phyloP scores from a whole-genome alignment of 2,888 invertebrate species.

The Leptopilina syphax region DNA sequence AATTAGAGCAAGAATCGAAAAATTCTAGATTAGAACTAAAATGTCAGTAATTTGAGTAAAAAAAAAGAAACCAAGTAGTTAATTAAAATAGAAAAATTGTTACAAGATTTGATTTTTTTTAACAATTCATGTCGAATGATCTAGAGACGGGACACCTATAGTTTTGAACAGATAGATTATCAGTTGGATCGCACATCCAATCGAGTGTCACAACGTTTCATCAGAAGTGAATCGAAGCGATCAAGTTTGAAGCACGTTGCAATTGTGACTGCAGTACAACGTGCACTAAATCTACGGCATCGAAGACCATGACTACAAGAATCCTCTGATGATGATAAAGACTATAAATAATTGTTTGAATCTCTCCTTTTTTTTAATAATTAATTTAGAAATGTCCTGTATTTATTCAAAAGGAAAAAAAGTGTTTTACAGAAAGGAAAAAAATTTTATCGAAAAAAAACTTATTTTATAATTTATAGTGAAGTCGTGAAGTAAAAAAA shows the following conservation, averaged over 20 bases:
- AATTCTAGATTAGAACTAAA: neutral
- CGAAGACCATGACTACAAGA: constrained; percentile 30
- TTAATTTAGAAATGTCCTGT: neutral
- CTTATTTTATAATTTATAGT: no score
- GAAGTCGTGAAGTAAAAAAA: no score
- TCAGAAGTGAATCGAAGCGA: constrained; percentile 13
- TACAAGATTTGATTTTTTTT: neutral
- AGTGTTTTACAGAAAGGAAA: no score
- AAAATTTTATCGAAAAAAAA: no score
- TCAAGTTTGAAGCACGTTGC: constrained; percentile 37
- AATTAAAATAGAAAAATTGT: neutral
- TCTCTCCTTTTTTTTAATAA: neutral
- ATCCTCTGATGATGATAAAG: constrained; percentile 13
- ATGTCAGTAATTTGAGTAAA: neutral
- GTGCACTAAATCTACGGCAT: constrained; percentile 25
- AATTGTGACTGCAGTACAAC: constrained; percentile 38
- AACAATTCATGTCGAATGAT: constrained; percentile 28
- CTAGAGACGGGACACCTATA: constrained; percentile 57
- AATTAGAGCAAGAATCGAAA: constrained; percentile 10
- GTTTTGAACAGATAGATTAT: constrained; percentile 56
- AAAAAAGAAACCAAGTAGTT: neutral
- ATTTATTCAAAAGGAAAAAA: no score
- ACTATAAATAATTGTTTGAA: constrained; percentile 26
- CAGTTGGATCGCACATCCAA: constrained; percentile 56
- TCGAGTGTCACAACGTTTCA: constrained; percentile 57